These are phyloP conservation scores for Maccullochella peelii DNA, from an alignment of 2,113 vertebrate genomes.

Conservation along the genomic window DNA sequence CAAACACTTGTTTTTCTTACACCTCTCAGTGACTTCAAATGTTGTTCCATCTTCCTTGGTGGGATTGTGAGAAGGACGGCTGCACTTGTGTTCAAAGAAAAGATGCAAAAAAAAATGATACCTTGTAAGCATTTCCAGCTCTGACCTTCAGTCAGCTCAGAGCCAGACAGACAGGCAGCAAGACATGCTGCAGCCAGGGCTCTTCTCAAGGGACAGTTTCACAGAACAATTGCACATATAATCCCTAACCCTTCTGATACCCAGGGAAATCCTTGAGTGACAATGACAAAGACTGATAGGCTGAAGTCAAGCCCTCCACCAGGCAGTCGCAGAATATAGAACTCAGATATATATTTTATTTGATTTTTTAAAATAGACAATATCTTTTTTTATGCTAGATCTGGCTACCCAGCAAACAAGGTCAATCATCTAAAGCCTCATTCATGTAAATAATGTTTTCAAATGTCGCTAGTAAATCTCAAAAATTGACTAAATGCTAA, in stretches of 20 bases:
- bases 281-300: constrained; percentile 54
- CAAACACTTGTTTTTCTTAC: constrained; percentile 65
- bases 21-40: constrained; percentile 60
- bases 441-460: constrained; percentile 61
- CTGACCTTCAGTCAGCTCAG: constrained; percentile 66
- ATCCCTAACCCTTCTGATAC: constrained; percentile 54
- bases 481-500: constrained; percentile 42
- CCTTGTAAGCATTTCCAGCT: constrained; percentile 36
- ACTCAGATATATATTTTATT: constrained; percentile 23
- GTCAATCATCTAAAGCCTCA: constrained; percentile 55
- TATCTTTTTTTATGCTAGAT: constrained; percentile 7
- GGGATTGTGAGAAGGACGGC: constrained; percentile 49
- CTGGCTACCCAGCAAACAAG: constrained; percentile 42
- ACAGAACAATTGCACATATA: constrained; percentile 65
- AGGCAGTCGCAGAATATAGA: neutral
- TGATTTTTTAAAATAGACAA: constrained; percentile 20
- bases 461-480: constrained; percentile 39
- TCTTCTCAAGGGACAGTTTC: constrained; percentile 66
- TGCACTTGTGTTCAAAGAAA: constrained; percentile 47
- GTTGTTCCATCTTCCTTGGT: constrained; percentile 41
- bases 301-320: constrained; percentile 1
- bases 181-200: constrained; percentile 33
- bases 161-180: constrained; percentile 49
- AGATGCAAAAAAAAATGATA: constrained; percentile 36
- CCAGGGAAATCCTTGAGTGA: constrained; percentile 45